Conservation (phyloP, 2,113 vertebrate species). For the Pelecanoides urinatrix region DNA sequence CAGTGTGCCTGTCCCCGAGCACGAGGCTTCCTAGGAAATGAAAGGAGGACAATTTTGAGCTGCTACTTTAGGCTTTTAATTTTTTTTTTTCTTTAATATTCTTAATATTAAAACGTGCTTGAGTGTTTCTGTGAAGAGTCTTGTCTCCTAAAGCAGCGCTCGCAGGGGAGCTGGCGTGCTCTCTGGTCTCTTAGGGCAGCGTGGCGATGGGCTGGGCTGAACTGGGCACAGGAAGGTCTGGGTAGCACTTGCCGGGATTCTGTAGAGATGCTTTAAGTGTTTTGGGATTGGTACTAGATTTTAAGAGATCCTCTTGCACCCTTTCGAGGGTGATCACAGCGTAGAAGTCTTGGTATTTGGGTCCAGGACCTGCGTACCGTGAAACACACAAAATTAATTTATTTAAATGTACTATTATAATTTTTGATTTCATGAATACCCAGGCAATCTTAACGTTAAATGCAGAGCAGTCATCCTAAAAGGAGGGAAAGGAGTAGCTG, state of each 20-base stretch:
- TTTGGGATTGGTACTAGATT: background rate
- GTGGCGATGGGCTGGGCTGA: too few species aligned
- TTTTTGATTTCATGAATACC: background rate
- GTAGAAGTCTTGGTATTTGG: background rate
- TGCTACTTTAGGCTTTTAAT: background rate
- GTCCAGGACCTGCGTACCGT: background rate
- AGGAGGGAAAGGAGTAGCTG: background rate
- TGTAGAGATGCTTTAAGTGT: too few species aligned
- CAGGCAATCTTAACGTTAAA: too few species aligned
- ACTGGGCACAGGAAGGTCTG: too few species aligned
- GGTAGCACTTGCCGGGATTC: background rate
- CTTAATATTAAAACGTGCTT: background rate
- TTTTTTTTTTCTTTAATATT: too few species aligned
- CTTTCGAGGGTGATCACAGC: background rate
- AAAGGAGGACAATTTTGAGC: too few species aligned
- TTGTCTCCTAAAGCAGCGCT: too few species aligned
- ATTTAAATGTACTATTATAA: background rate
- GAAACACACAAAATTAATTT: too few species aligned
- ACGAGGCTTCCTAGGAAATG: background rate
- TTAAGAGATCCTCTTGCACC: background rate
- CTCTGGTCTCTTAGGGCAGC: fast-evolving
- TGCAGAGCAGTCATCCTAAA: background rate
- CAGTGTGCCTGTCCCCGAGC: background rate
- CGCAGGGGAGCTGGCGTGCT: fast-evolving
- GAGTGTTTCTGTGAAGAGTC: background rate